phyloP scores from a whole-genome alignment of 2,113 vertebrate genomes.

The Lanius ludovicianus region DNA sequence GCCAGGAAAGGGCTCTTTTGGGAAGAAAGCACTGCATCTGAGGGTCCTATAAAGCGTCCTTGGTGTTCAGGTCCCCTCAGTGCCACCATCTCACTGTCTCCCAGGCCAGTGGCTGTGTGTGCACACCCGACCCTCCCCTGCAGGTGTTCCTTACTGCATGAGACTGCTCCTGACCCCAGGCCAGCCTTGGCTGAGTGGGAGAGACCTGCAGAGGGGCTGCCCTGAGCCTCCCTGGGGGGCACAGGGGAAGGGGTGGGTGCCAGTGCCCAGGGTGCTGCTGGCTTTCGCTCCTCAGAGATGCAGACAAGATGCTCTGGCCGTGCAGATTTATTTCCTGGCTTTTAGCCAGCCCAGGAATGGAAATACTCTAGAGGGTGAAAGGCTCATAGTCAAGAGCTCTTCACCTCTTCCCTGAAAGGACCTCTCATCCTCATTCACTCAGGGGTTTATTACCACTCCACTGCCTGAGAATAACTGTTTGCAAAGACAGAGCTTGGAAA shows the following conservation, averaged over 20 bases:
- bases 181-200: accelerated
- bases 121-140: accelerated
- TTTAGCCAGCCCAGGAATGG: conserved; percentile 57
- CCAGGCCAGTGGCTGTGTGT: background rate
- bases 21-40: accelerated
- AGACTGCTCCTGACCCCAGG: background rate
- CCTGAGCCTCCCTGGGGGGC: background rate
- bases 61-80: background rate
- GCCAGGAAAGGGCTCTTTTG: background rate
- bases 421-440: conserved; percentile 65
- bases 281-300: background rate
- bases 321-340: conserved; percentile 65
- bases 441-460: conserved; percentile 65
- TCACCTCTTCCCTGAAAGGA: conserved; percentile 67
- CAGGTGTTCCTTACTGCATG: accelerated
- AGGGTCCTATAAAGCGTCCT: too few species aligned
- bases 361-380: conserved; percentile 69
- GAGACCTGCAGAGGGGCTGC: background rate
- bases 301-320: background rate
- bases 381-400: conserved; percentile 66
- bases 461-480: conserved; percentile 51
- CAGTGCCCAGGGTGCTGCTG: background rate
- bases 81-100: accelerated
- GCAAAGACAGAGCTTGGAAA: conserved; percentile 26
- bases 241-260: background rate